These are phyloP conservation scores for Nyctalus aviator DNA, from an alignment of 2,797 vertebrate species.

Conservation along the genomic window DNA sequence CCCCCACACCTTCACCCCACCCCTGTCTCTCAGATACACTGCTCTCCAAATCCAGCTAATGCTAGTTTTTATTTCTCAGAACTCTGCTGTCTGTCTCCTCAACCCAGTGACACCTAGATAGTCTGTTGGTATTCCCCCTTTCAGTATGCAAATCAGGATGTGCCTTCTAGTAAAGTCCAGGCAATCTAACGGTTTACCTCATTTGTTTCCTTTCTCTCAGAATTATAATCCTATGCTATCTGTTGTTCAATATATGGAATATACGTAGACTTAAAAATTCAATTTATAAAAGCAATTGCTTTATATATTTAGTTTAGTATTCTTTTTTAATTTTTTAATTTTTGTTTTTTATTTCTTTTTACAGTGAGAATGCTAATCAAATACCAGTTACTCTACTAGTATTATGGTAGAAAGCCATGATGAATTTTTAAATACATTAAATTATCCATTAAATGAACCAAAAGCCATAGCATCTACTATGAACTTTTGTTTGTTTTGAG, in stretches of 20 bases:
- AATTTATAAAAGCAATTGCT: not conserved
- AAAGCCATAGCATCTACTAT: not conserved
- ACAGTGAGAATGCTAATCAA: not conserved
- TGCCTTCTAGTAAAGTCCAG: not conserved
- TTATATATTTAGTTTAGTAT: not conserved
- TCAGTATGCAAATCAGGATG: not conserved
- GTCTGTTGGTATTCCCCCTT: not conserved
- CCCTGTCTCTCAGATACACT: not conserved
- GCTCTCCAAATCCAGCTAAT: not conserved
- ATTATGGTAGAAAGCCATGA: not conserved
- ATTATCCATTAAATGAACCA: not conserved
- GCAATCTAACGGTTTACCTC: not conserved
- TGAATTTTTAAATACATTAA: not conserved
- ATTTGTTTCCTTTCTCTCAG: not conserved
- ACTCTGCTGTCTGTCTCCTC: not conserved
- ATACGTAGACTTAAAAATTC: not conserved
- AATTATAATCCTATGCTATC: not conserved
- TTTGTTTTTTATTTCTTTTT: not conserved
- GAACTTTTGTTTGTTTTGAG: not conserved
- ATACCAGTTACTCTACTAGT: not conserved
- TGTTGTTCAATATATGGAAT: not conserved
- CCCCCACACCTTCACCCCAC: not conserved
- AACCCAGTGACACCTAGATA: not conserved
- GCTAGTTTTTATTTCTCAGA: not conserved
- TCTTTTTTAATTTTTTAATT: not conserved